These are phyloP conservation scores for Sitodiplosis mosellana DNA, from an alignment of 1,140 invertebrate genomes.

Conservation along the genomic window DNA sequence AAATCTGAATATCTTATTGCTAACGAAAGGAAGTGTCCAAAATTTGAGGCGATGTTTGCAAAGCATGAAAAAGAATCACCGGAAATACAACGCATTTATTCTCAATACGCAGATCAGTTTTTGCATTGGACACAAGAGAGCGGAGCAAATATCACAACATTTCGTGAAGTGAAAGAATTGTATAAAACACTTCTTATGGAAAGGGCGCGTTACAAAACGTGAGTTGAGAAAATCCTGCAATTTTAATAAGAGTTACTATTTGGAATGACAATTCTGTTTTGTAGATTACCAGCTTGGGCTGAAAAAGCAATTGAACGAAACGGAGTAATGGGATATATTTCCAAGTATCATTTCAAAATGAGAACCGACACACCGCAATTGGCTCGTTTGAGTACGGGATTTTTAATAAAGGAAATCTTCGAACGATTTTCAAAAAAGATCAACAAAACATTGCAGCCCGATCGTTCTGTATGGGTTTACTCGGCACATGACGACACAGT, in stretches of 20 bases:
- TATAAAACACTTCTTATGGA: slow-evolving; percentile 53
- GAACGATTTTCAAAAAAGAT: slow-evolving; percentile 33
- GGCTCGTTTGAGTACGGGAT: slow-evolving; percentile 37
- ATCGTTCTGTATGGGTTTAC: slow-evolving; percentile 49
- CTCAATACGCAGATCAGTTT: slow-evolving; percentile 41
- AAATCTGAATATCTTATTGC: slow-evolving; percentile 42
- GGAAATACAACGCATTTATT: slow-evolving; percentile 32
- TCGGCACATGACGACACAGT: slow-evolving; percentile 71
- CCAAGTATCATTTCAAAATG: slow-evolving; percentile 30
- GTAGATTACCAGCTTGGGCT: slow-evolving; percentile 52
- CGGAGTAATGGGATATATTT: slow-evolving; percentile 23
- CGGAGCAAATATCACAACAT: slow-evolving; percentile 32
- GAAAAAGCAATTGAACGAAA: slow-evolving; percentile 26
- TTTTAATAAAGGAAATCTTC: slow-evolving; percentile 43
- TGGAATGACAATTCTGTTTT: background rate
- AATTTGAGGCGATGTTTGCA: slow-evolving; percentile 26
- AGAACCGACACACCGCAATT: slow-evolving; percentile 29
- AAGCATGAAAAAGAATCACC: slow-evolving; percentile 3
- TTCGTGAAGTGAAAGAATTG: slow-evolving; percentile 35
- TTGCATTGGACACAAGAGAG: slow-evolving; percentile 38
- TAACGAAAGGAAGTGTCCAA: slow-evolving; percentile 43
- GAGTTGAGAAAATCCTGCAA: background rate
- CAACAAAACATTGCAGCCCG: slow-evolving; percentile 19
- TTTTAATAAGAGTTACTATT: background rate
- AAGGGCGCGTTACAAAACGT: slow-evolving; percentile 35